These are phyloP conservation scores for Holocentrus rufus DNA, from an alignment of 2,797 vertebrate species.

Conservation along the genomic window DNA sequence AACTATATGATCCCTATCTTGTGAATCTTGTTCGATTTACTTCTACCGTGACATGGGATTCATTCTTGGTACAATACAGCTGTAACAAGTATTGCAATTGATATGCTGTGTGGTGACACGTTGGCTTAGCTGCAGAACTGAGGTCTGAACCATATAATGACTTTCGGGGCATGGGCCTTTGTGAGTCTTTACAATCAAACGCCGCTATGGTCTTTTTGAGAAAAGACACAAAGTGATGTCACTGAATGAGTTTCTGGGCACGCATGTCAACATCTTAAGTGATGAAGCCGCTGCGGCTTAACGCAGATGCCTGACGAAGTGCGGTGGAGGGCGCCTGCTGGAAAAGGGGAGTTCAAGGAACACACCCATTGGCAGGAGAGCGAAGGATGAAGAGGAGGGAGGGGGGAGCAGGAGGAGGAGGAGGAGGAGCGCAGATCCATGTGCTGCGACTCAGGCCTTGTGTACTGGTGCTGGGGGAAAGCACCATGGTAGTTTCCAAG, in stretches of 20 bases:
- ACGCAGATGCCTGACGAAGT: conserved; percentile 34
- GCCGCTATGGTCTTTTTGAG: conserved; percentile 5
- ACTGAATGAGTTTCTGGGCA: conserved; percentile 22
- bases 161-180: not conserved
- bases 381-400: conserved; percentile 34
- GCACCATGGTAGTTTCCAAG: conserved; percentile 64
- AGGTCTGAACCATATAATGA: not conserved
- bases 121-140: not conserved
- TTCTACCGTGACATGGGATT: not conserved
- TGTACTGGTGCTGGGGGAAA: conserved; percentile 56
- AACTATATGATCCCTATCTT: not conserved
- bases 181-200: conserved; percentile 7
- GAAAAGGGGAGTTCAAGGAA: conserved; percentile 36
- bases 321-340: conserved; percentile 12
- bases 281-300: conserved; percentile 40
- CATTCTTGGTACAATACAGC: conserved; percentile 6
- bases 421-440: conserved; percentile 28
- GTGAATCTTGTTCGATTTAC: conserved; percentile 4
- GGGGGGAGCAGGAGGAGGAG: conserved; percentile 21
- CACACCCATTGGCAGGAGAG: conserved; percentile 64
- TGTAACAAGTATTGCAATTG: not conserved
- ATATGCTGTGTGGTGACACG: not conserved
- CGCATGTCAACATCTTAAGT: conserved; percentile 32
- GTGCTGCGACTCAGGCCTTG: conserved; percentile 42
- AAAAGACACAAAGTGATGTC: conserved; percentile 52